Evolutionary conservation across 2,113 vertebrate genomes (phyloP), one percentile per base, ranked within the genome.

Genomic region (Calyptommatus sinebrachiatus): DNA sequence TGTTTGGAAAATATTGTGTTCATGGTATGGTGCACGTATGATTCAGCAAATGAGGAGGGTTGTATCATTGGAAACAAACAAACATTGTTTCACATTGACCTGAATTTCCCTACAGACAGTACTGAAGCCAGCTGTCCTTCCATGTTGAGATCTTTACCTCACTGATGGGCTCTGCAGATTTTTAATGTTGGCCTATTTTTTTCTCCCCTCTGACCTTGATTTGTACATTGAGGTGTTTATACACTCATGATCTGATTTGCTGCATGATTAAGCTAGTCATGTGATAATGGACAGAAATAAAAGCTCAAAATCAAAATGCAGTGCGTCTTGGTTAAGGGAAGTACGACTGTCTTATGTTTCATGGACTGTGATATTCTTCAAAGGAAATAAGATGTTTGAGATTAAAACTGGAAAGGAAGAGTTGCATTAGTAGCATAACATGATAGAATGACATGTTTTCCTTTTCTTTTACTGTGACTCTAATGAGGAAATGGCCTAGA

Each of bases 401-500:
- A 77, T 61, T 26, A 35, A 87, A 75, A 77, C 77, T 71, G 67
- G 26, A 73, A 78, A 73, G 31, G 82, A 76, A 7, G 45, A 53
- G 76, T 79, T 85, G 83, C 84, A 85, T 78, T 81, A 84, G 29
- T 18, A 88, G 84, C 80, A 75, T 83, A 66, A 71, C 86, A 73
- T 0, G 7, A 69, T 78, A 50, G 78, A 80, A 76, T 86, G 82
- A 83, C 80, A 79, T 88, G 10, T 53, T 87, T 88, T 88, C 74
- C 57, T 89, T 92, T 78, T 88, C 76, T 76, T 88, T 80, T 88
- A 66, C 71, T 80, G 83, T 89, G 78, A 82, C 82, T 84, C 90
- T 92, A 92, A 89, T 92, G 89, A 93, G 93, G 89, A 93, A 93
- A 81, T 88, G 87, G 86, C 90, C 80, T 93, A 86, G 77, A 84